Conservation (phyloP, 2,797 vertebrate species). For the Enteromius mattozi region DNA sequence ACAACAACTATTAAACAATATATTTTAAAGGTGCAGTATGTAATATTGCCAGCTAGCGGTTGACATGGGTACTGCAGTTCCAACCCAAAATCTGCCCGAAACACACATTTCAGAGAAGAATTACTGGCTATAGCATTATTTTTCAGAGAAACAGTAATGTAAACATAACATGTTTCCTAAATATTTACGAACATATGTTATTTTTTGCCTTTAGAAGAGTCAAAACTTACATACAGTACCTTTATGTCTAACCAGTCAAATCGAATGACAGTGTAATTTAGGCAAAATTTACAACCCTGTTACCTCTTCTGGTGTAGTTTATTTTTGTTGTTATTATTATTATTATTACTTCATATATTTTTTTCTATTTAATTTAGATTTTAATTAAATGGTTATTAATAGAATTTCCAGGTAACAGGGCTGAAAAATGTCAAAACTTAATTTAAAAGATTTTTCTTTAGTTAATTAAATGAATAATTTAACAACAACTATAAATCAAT, state of each 20-base stretch:
- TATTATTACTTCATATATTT: neutral
- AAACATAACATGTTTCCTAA: no score
- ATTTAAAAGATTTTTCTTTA: neutral
- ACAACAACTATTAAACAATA: neutral
- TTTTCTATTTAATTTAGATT: neutral
- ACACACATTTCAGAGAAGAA: no score
- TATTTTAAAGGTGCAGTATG: no score
- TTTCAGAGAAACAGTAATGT: no score
- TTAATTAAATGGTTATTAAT: neutral
- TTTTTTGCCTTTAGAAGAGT: no score
- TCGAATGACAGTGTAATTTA: neutral
- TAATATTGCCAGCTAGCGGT: no score
- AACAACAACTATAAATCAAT: neutral
- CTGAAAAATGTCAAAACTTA: neutral
- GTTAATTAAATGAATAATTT: neutral
- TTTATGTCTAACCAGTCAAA: neutral
- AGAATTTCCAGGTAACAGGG: neutral
- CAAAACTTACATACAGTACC: no score
- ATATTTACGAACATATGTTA: no score
- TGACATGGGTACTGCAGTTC: no score
- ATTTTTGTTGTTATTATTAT: neutral
- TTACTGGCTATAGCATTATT: no score
- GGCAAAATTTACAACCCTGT: neutral
- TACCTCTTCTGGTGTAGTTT: neutral
- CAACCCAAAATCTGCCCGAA: no score